These are phyloP conservation scores for Pygoscelis adeliae DNA, from an alignment of 2,113 vertebrate species.

Conservation along the genomic window DNA sequence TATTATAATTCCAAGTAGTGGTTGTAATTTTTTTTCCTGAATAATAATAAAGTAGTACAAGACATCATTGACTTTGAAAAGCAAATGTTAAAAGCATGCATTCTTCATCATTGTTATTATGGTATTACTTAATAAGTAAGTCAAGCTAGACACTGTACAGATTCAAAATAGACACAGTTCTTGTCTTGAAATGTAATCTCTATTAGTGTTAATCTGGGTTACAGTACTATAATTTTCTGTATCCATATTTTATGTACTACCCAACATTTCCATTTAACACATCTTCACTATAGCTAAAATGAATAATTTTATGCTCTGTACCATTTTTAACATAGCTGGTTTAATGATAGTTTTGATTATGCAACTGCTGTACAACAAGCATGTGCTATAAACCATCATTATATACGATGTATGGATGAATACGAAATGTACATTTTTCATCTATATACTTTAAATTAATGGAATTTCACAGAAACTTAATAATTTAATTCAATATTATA, in stretches of 20 bases:
- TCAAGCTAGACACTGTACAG: background rate
- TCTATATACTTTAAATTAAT: background rate
- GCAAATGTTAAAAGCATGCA: background rate
- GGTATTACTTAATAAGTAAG: background rate
- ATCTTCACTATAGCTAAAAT: background rate
- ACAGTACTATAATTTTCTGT: background rate
- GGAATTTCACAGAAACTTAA: background rate
- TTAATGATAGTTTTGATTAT: background rate
- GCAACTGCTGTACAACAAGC: background rate
- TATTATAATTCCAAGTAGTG: background rate
- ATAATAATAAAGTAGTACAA: background rate
- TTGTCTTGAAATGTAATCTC: background rate
- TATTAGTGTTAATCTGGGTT: background rate
- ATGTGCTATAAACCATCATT: background rate
- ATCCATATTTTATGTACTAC: background rate
- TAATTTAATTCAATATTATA: background rate
- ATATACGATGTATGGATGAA: background rate
- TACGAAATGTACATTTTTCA: background rate
- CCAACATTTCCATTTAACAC: background rate
- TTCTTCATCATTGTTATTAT: background rate
- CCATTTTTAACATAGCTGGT: background rate
- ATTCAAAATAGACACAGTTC: background rate
- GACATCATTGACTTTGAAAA: background rate
- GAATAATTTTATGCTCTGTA: background rate
- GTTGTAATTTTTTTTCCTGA: background rate